Base-by-base conservation (phyloP, 2,888 invertebrate species). In the Steinernema carpocapsae region DNA sequence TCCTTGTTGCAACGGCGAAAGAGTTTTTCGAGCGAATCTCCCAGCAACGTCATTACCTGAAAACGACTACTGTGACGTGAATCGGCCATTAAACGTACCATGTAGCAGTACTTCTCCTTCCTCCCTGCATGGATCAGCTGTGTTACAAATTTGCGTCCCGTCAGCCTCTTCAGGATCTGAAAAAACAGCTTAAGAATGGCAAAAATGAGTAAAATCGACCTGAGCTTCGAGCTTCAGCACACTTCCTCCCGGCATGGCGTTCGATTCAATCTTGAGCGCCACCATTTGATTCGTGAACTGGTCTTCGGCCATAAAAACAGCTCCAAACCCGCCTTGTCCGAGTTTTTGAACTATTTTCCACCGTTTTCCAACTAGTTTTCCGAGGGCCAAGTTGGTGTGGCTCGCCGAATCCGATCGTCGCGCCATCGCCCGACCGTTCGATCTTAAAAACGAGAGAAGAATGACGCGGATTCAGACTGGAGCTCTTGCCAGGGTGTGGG, bases 231-330 rank as follows among this genome's bases (percentile, higher is more conserved):
- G 52, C 64, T 84, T 84, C 10, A 84, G 77, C 26, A 84, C 83
- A 71, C 77, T 77, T 59, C 82, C 82, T n/a, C 81, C 84, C 7
- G 78, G 45, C 10, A 78, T 80, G 37, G 45, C 73, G 74, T 82
- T 84, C 42, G 77, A 78, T 74, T 84, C 83, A 26, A 78, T 82
- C 73, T 83, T 84, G 74, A 84, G 77, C 6, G 83, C 84, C 4
- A 79, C 80, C 64, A 71, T 4, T 37, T 22, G 3, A 2, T 29
- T 14, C 3, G 1, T 22, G 1, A 22, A 32, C 52, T 17, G 22
- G 74, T 74, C 71, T 43, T 56, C 32, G 1, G 17, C 29, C 64
- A 32, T 37, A 32, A n/a, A 64, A 4, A 64, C 64, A 26, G 64
- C 64, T 10, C 64, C 64, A n/a, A 26, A 64, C 1, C 64, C 64